Percentiles rank a stretch among this genome's conserved stretches.
phyloP scores from a whole-genome alignment of 2,888 invertebrate species.

The Chrysolina haemoptera region DNA sequence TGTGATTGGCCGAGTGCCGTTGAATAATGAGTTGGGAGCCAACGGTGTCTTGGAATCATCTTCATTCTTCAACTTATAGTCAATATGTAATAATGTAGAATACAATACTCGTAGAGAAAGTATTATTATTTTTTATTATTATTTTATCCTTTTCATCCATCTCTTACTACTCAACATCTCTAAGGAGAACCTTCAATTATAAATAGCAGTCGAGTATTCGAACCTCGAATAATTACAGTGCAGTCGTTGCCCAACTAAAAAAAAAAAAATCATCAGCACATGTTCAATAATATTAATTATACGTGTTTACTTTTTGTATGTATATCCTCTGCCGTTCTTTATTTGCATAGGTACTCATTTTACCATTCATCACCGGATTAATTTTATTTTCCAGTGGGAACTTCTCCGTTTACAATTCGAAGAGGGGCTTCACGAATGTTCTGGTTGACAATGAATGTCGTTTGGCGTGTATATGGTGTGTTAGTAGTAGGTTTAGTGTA shows the following conservation, averaged over 20 bases:
- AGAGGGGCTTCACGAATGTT: neutral
- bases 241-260: neutral
- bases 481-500: neutral
- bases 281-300: conserved; percentile 15
- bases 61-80: too few relatives aligned
- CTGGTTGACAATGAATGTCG: neutral
- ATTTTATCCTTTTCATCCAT: too few relatives aligned
- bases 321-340: neutral
- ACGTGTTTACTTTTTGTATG: neutral
- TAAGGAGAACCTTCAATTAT: too few relatives aligned
- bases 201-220: too few relatives aligned
- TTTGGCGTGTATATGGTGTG: neutral
- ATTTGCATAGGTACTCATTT: conserved; percentile 19
- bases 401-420: neutral
- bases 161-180: too few relatives aligned
- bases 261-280: conserved; percentile 14
- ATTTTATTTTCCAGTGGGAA: conserved; percentile 2
- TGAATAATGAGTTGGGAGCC: too few relatives aligned
- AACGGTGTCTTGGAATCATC: too few relatives aligned
- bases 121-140: too few relatives aligned
- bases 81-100: too few relatives aligned
- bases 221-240: too few relatives aligned
- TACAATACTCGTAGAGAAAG: too few relatives aligned
- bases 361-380: conserved; percentile 9
- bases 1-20: too few relatives aligned